Evolutionary conservation across 2,113 vertebrate species (phyloP), one percentile per base, ranked within the genome.

Genomic region (Corythoichthys haematopterus): DNA sequence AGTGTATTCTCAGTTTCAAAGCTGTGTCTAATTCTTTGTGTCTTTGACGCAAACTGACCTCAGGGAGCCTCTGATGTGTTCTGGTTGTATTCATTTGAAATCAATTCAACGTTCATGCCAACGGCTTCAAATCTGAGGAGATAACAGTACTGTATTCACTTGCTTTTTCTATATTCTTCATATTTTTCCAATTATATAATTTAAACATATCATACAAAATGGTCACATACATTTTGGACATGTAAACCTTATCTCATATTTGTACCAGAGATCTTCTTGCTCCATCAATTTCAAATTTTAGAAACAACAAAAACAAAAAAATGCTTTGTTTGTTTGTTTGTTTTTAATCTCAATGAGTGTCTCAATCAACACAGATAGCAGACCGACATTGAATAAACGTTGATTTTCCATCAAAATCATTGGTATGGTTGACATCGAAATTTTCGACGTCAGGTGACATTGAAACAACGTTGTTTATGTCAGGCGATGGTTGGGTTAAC

Each of bases 1-100:
- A 59, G 48, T 50, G 68, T 36, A 35, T 51, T 58, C 16, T 65
- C 13, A 2, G 38, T 64, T 36, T 7, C 2, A 55, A 65, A 68
- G 70, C 51, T 33, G 35, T 13, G 70, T 84, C 63, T 70, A 69
- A 76, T 71, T 37, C 20, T 65, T 12, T 16, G 8, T 36, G 20
- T 50, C 9, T 69, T 57, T 35, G 35, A 15, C 33, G 2, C 52
- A 15, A 33, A 55, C 20, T 20, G 28, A 28, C 20, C 20, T 55
- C 12, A 36, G 35, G 12, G 13, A 36, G 12, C 55, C 3, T 15
- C 0, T 14, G 35, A 5, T 37, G 13, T 15, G 28, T 56, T 7
- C 4, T 13, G 33, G 0, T 56, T 13, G 55, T 2, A 57, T 36
- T 57, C 33, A 13, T 57, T 57, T 57, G 28, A 55, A 55, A 28